Percentiles rank a stretch among this genome's conserved stretches.
Evolutionary conservation across 2,888 invertebrate genomes (phyloP).

Genomic region (Eupithecia exiguata): DNA sequence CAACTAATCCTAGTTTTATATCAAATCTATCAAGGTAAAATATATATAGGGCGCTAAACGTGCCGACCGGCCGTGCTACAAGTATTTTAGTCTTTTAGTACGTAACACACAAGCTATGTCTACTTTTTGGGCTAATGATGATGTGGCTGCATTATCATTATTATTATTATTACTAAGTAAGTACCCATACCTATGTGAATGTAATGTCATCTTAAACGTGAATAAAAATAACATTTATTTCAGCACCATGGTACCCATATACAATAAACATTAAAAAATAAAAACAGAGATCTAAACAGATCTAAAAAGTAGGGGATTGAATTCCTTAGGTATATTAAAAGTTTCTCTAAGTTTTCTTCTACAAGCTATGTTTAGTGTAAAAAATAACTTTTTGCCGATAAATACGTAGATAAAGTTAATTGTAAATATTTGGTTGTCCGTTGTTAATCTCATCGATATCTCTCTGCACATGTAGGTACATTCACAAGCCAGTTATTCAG

Average conservation of each 20-base stretch:
- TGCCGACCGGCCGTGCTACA: too few relatives aligned
- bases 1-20: not conserved
- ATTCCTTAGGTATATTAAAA: not conserved
- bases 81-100: not conserved
- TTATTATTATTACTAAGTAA: too few relatives aligned
- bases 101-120: not conserved
- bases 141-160: not conserved
- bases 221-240: too few relatives aligned
- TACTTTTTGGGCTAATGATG: not conserved
- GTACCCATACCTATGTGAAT: not conserved
- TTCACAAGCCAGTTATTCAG: conserved; percentile 67
- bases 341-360: not conserved
- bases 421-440: not conserved
- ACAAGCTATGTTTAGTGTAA: not conserved
- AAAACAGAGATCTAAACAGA: too few relatives aligned
- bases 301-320: not conserved
- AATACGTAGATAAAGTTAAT: not conserved
- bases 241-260: too few relatives aligned
- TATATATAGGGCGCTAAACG: not conserved
- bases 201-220: not conserved
- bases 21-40: not conserved
- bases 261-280: too few relatives aligned
- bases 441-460: conserved; percentile 10
- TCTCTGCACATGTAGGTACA: conserved; percentile 42
- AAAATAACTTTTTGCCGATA: not conserved